Conservation (phyloP, 1,140 invertebrate species). For the Drosophila rufa region DNA sequence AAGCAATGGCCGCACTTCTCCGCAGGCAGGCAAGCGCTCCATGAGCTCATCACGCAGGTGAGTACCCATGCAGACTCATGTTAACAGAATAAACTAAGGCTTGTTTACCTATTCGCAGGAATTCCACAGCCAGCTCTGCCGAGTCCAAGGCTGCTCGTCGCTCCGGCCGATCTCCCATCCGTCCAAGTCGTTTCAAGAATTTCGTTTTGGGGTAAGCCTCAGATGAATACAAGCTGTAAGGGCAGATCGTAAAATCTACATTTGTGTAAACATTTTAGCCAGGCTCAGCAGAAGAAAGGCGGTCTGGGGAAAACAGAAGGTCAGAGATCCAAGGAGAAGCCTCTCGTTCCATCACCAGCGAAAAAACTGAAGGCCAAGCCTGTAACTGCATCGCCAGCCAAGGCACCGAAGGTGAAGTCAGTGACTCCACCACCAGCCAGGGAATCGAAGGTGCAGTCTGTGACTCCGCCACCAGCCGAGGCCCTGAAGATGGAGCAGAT, state of each 20-base stretch:
- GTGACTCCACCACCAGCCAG: background rate
- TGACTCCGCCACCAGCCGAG: background rate
- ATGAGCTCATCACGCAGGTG: constrained; percentile 15
- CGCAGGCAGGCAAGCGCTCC: background rate
- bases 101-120: constrained; percentile 7
- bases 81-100: background rate
- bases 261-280: constrained; percentile 8
- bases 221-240: background rate
- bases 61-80: background rate
- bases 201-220: constrained; percentile 42
- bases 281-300: background rate
- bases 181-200: constrained; percentile 40
- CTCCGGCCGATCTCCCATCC: constrained; percentile 42
- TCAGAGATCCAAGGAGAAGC: background rate
- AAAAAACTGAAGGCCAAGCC: constrained; percentile 1
- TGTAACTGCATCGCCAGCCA: background rate
- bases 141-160: constrained; percentile 43
- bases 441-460: background rate
- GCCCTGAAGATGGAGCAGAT: constrained; percentile 18
- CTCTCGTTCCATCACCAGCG: background rate
- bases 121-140: constrained; percentile 26
- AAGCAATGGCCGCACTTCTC: background rate
- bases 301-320: background rate
- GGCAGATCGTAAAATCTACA: background rate
- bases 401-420: background rate